These are phyloP conservation scores for Herpailurus yagouaroundi DNA, from an alignment of 2,113 vertebrate species.

Conservation along the genomic window DNA sequence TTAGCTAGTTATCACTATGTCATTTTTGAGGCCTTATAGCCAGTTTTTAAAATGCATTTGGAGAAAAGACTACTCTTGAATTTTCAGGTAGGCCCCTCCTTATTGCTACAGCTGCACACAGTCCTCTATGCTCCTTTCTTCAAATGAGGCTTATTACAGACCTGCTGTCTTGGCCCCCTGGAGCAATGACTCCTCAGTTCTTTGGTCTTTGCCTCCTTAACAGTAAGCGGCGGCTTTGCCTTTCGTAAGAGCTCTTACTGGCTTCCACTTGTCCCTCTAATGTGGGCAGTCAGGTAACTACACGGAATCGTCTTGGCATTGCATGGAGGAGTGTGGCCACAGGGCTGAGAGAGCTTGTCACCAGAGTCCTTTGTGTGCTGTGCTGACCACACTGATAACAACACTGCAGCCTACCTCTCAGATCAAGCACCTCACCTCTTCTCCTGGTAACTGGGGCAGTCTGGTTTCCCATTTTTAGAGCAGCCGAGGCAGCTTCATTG, in stretches of 20 bases:
- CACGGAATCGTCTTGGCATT: background rate
- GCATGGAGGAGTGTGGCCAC: slow-evolving; percentile 23
- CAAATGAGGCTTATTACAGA: background rate
- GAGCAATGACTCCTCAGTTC: slow-evolving; percentile 49
- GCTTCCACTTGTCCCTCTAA: slow-evolving; percentile 47
- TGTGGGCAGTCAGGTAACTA: slow-evolving; percentile 62
- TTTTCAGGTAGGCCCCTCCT: background rate
- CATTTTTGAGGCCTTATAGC: background rate
- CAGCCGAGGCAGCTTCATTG: background rate
- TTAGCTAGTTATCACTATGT: background rate
- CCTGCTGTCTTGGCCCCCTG: background rate
- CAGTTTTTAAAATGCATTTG: background rate
- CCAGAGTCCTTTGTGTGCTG: slow-evolving; percentile 46
- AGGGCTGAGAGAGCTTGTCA: slow-evolving; percentile 34
- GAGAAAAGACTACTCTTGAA: background rate
- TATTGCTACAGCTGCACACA: background rate
- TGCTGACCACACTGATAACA: background rate
- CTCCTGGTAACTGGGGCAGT: background rate
- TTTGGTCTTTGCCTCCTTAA: slow-evolving; percentile 60
- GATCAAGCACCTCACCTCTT: background rate
- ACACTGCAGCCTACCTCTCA: background rate
- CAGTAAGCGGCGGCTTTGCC: slow-evolving; percentile 19
- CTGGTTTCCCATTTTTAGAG: background rate
- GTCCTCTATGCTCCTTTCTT: background rate
- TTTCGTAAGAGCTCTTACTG: slow-evolving; percentile 48